Percentiles rank a stretch among this genome's conserved stretches.
Evolutionary conservation across 2,888 invertebrate species (phyloP).

Genomic region (Leptopterna dolabrata): DNA sequence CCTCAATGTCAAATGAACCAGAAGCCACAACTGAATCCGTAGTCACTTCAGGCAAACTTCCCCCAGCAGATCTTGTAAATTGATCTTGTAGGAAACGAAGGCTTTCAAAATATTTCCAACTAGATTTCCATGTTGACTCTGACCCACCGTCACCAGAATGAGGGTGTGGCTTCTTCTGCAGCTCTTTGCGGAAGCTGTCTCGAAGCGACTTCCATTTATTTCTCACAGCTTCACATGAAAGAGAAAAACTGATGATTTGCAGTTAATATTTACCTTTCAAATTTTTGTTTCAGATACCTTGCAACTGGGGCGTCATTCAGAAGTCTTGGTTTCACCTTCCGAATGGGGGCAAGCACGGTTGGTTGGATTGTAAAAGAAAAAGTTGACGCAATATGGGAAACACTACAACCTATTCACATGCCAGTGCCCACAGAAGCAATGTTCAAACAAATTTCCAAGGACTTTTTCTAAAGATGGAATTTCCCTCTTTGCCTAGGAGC

Average conservation of each 20-base stretch:
- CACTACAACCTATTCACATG: neutral
- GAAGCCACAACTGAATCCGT: neutral
- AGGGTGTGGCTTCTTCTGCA: neutral
- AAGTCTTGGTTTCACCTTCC: neutral
- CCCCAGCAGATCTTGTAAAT: neutral
- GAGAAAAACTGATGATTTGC: neutral
- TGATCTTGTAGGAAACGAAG: conserved; percentile 17
- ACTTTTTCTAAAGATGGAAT: neutral
- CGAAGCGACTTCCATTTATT: neutral
- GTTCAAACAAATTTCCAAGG: neutral
- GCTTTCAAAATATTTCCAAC: conserved; percentile 4
- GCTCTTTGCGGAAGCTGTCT: neutral
- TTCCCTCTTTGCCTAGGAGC: no score
- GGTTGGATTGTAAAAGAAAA: neutral
- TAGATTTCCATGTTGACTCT: neutral
- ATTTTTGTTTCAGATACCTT: no score
- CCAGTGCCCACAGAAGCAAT: neutral
- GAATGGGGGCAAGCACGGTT: neutral
- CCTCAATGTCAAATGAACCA: neutral
- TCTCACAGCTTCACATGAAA: neutral
- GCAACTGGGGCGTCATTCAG: no score
- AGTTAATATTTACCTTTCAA: no score
- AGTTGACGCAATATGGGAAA: neutral
- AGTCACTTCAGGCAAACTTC: neutral
- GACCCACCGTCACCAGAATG: neutral